phyloP scores from a whole-genome alignment of 2,113 vertebrate genomes.

The Galbula dea region DNA sequence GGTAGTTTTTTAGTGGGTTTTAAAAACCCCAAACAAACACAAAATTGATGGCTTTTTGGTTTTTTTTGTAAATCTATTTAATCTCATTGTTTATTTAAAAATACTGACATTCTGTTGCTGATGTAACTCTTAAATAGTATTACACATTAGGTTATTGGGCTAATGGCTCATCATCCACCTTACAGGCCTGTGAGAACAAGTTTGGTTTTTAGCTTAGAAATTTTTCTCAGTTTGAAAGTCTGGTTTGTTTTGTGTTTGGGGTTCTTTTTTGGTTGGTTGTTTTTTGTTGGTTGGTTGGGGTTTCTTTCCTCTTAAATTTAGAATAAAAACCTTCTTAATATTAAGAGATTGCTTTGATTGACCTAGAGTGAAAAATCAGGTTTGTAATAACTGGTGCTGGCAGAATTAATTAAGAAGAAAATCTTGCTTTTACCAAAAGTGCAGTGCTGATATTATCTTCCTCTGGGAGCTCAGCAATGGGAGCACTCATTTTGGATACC shows the following conservation, averaged over 20 bases:
- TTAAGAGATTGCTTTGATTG: not conserved
- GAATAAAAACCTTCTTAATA: not conserved
- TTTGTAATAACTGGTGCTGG: not conserved
- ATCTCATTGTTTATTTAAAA: not conserved
- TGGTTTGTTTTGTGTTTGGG: accelerated
- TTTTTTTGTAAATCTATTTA: not conserved
- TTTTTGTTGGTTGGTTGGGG: too few species aligned
- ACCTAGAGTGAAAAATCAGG: not conserved
- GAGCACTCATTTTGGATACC: not conserved
- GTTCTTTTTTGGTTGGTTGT: not conserved
- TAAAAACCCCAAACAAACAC: too few species aligned
- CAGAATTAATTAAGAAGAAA: not conserved
- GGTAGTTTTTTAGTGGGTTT: not conserved
- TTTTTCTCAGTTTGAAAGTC: not conserved
- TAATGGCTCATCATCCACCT: not conserved
- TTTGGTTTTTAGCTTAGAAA: not conserved
- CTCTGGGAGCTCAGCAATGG: not conserved
- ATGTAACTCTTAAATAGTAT: not conserved
- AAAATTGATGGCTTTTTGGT: not conserved
- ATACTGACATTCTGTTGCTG: not conserved
- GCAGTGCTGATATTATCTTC: not conserved
- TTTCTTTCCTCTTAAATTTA: not conserved
- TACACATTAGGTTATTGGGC: not conserved
- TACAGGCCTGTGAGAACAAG: not conserved
- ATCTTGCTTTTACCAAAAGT: not conserved